These are phyloP conservation scores for Willisornis vidua DNA, from an alignment of 2,113 vertebrate genomes.

Conservation along the genomic window DNA sequence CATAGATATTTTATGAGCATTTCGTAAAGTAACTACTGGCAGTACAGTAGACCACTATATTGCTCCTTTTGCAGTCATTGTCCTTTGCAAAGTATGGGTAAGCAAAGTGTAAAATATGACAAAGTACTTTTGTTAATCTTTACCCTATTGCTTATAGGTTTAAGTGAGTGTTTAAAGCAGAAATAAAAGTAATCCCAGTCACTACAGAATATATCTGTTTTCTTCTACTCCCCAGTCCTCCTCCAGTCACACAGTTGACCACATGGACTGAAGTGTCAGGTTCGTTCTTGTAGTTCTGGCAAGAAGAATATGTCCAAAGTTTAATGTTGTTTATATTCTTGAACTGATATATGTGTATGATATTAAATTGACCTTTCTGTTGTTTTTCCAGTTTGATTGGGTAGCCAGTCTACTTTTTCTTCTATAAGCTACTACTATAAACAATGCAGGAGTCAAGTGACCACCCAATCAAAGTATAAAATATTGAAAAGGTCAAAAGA, in stretches of 20 bases:
- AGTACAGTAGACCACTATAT: background rate
- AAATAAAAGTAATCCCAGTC: background rate
- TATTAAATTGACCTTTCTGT: background rate
- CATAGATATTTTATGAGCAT: background rate
- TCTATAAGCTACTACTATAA: background rate
- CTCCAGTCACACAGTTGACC: background rate
- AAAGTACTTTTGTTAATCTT: background rate
- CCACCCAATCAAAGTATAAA: constrained; percentile 58
- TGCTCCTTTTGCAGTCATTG: background rate
- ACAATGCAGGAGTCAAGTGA: constrained; percentile 48
- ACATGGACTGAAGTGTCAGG: background rate
- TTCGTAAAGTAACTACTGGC: background rate
- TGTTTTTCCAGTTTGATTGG: background rate
- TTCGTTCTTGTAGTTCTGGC: background rate
- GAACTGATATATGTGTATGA: background rate
- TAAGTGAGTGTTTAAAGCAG: background rate
- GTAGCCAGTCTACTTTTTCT: background rate
- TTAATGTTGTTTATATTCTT: background rate
- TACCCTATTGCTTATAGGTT: background rate
- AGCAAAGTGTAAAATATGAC: background rate
- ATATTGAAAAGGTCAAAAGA: constrained; percentile 65
- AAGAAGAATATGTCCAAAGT: background rate
- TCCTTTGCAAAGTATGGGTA: background rate
- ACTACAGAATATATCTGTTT: background rate
- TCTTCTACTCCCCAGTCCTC: background rate